Conservation (phyloP, 2,797 vertebrate genomes). For the Peromyscus nudipes region DNA sequence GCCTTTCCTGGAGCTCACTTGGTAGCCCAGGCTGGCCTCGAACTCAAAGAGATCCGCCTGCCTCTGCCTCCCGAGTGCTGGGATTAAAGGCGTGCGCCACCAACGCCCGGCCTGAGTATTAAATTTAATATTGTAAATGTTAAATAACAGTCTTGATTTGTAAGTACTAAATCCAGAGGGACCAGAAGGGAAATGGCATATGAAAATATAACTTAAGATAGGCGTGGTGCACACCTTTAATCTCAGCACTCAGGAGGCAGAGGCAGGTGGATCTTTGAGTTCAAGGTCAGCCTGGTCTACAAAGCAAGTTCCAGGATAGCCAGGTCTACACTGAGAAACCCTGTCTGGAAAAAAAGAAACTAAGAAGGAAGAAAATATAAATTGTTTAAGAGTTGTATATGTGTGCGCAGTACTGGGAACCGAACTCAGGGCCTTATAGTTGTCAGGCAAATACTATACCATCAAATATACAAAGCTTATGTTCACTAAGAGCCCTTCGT, state of each 20-base stretch:
- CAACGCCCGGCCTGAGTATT: too few species aligned
- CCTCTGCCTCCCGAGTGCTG: too few species aligned
- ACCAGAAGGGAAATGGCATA: constrained; percentile 43
- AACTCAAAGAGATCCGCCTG: too few species aligned
- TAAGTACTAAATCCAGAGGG: constrained; percentile 53
- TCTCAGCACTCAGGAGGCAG: background rate
- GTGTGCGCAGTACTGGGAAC: background rate
- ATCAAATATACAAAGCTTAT: background rate
- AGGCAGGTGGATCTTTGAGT: background rate
- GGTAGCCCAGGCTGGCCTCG: too few species aligned
- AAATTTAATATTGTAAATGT: background rate
- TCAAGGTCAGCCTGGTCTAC: background rate
- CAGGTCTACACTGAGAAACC: background rate
- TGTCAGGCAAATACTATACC: background rate
- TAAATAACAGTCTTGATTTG: constrained; percentile 45
- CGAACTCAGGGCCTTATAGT: background rate
- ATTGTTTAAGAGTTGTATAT: background rate
- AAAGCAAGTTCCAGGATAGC: background rate
- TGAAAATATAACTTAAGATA: background rate
- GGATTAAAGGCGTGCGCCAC: too few species aligned
- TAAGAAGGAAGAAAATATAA: background rate
- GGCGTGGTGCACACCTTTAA: background rate
- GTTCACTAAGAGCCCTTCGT: background rate
- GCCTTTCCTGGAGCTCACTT: too few species aligned
- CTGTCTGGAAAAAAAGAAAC: background rate